Percentiles rank a stretch among this genome's conserved stretches.
Conservation (phyloP, 2,113 vertebrate genomes). For the Podilymbus podiceps region DNA sequence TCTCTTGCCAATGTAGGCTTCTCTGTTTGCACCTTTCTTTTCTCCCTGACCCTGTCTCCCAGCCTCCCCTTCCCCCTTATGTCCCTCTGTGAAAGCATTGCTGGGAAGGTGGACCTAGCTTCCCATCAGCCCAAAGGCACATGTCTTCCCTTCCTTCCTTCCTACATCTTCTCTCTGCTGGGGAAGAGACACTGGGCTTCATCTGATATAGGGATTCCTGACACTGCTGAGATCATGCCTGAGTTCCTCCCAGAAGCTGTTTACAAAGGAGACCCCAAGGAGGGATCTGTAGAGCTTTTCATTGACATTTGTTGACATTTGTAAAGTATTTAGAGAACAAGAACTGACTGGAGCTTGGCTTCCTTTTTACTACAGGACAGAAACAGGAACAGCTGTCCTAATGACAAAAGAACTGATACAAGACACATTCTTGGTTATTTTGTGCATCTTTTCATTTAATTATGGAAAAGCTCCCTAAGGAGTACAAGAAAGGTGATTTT, state of each 20-base stretch:
- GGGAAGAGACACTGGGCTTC: neutral
- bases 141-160: neutral
- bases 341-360: neutral
- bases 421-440: neutral
- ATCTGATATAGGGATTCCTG: neutral
- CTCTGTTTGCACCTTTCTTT: neutral
- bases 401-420: neutral
- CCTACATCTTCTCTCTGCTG: neutral
- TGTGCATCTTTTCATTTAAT: neutral
- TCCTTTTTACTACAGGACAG: neutral
- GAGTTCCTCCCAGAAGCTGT: neutral
- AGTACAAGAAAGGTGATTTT: neutral
- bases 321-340: neutral
- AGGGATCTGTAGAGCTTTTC: neutral
- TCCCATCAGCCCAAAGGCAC: neutral
- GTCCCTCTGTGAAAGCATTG: neutral
- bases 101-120: neutral
- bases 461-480: neutral
- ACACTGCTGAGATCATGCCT: neutral
- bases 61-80: neutral
- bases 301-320: neutral
- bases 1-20: neutral
- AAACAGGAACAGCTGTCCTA: neutral
- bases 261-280: neutral
- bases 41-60: neutral